Base-by-base conservation (phyloP, 2,888 invertebrate species). In the Exocentrus adspersus region DNA sequence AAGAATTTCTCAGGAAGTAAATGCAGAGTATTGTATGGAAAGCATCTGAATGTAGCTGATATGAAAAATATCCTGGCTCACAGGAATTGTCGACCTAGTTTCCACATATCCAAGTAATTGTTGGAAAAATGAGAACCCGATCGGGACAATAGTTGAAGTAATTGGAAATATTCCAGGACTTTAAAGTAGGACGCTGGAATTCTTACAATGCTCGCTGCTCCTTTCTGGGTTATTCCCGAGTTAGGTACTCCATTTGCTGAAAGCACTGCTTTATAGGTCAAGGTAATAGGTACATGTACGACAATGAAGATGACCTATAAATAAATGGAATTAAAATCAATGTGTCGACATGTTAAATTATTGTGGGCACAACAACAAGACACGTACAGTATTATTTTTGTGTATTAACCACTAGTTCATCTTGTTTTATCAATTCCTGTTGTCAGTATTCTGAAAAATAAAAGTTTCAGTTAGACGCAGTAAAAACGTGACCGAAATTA, bases 401-500 rank as follows among this genome's bases (percentile, higher is more conserved):
- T 20, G 9, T 21, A n/a, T 53, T 24, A 41, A 32, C 19, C 7
- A 43, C 21, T 21, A 48, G 37, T 56, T 48, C 37, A 28, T 37
- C 45, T 24, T 42, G 21, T 60, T 46, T 60, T 63, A 66, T 60
- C 60, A 63, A 67, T 64, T 64, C 64, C 58, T 52, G 17, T 24
- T 43, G 65, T 62, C 62, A 48, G 48, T 58, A 60, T 32, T 30
- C 37, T 21, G 21, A 58, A 60, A 65, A 65, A 62, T 62, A 65
- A 54, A 68, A 62, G 60, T 65, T 58, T 59, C 46, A 54, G 37
- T 43, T 60, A 63, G 67, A 60, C 68, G 62, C 30, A 37, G 37
- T 1, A 61, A 60, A 62, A 65, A 68, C 70, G 70, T 70, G 70
- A 68, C 65, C 42, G 45, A 57, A 65, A 65, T 70, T 57, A 65